Evolutionary conservation across 2,113 vertebrate species (phyloP).

Genomic region (Grus americana): DNA sequence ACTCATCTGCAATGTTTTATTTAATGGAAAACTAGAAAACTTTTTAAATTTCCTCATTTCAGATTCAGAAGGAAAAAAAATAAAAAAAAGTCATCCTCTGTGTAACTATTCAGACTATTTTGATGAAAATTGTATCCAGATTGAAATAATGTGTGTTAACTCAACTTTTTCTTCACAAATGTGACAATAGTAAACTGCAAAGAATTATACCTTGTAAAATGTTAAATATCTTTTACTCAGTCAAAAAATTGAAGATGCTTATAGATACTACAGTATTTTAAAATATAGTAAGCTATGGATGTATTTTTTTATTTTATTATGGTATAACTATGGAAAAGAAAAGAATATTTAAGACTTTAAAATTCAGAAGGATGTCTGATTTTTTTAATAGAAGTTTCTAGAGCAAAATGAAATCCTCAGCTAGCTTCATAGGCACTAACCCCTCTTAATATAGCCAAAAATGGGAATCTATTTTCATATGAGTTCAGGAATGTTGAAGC

Average conservation of each 20-base stretch:
- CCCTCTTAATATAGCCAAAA: background rate
- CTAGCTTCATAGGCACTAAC: background rate
- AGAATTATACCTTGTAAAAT: background rate
- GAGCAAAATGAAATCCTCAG: background rate
- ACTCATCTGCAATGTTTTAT: background rate
- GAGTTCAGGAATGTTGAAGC: background rate
- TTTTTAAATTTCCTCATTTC: background rate
- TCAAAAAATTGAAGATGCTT: background rate
- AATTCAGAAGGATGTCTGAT: background rate
- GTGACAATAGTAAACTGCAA: background rate
- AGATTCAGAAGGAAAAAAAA: background rate
- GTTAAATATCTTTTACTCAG: background rate
- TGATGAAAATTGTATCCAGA: background rate
- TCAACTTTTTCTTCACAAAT: background rate
- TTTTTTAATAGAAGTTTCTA: background rate
- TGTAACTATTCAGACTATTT: background rate
- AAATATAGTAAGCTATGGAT: background rate
- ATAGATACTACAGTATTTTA: background rate
- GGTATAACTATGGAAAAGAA: background rate
- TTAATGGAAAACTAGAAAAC: background rate
- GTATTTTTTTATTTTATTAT: background rate
- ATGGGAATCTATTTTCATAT: background rate
- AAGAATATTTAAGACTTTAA: background rate
- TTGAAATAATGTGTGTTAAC: background rate
- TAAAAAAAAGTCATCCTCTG: background rate